Conservation (phyloP, 2,797 vertebrate genomes). For the Dromococcyx pavoninus region DNA sequence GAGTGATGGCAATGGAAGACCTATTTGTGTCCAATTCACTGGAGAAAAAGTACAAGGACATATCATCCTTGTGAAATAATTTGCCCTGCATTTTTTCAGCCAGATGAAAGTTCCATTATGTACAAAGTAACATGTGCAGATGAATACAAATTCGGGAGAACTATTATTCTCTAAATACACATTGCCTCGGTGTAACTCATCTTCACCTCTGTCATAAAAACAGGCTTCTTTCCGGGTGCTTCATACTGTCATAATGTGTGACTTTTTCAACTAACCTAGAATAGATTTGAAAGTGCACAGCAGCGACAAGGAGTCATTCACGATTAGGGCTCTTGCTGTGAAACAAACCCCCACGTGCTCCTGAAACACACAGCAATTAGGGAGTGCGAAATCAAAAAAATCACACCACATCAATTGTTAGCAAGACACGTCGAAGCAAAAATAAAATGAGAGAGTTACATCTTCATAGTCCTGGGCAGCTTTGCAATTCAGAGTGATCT, state of each 20-base stretch:
- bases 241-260: neutral
- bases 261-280: neutral
- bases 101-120: slow-evolving; percentile 29
- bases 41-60: slow-evolving; percentile 23
- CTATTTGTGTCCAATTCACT: slow-evolving; percentile 23
- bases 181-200: neutral
- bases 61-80: slow-evolving; percentile 42
- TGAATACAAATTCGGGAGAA: slow-evolving; percentile 25
- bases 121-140: slow-evolving; percentile 16
- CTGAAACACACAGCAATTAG: neutral
- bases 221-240: neutral
- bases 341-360: neutral
- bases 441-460: neutral
- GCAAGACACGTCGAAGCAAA: neutral
- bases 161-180: neutral
- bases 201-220: neutral
- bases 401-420: neutral
- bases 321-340: neutral
- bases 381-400: neutral
- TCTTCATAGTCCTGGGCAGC: neutral
- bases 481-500: neutral
- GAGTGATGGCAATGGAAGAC: slow-evolving; percentile 38
- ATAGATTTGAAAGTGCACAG: neutral
- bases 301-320: neutral
- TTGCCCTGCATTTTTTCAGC: slow-evolving; percentile 31